Conservation (phyloP, 2,113 vertebrate genomes). For the rat (Rattus norvegicus) region GRCr8 NC_086019.1:42159001-42159500, state of each 20-base stretch:
- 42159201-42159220: neutral
- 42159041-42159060: neutral
- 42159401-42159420: neutral
- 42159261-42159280: neutral
- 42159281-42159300: neutral
- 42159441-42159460: neutral
- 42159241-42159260: neutral
- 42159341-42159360: neutral
- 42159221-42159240: neutral
- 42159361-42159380: neutral
- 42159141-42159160: neutral
- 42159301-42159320: neutral
- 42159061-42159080: too few species aligned
- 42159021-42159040: neutral
- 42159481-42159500: neutral
- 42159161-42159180: neutral
- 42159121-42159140: neutral
- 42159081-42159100: neutral
- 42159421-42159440: neutral
- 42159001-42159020: constrained; percentile 7
- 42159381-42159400: neutral
- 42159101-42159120: neutral
- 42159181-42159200: neutral
- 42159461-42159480: neutral
- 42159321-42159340: neutral